Evolutionary conservation across 2,888 invertebrate species (phyloP).

Genomic region (Chelonus formosanus): DNA sequence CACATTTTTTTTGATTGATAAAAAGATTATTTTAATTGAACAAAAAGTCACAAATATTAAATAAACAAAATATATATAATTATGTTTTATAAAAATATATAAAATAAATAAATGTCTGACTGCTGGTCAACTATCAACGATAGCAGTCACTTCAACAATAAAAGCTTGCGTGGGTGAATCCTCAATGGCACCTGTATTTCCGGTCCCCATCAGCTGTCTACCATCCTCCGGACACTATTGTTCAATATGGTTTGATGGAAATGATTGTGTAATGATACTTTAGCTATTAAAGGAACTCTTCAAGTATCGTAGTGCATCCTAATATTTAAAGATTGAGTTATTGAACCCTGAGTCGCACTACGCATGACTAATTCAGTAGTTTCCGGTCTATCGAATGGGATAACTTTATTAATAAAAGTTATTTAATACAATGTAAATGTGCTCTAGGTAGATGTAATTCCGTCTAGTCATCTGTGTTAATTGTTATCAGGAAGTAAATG

Average conservation of each 20-base stretch:
- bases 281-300: slow-evolving; percentile 50
- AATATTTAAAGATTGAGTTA: slow-evolving; percentile 46
- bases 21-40: not conserved
- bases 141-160: slow-evolving; percentile 59
- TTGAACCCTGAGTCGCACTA: slow-evolving; percentile 51
- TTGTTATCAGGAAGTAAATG: too few relatives aligned
- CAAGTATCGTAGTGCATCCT: slow-evolving; percentile 50
- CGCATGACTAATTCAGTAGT: slow-evolving; percentile 50
- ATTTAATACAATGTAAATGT: slow-evolving; percentile 1
- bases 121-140: slow-evolving; percentile 47
- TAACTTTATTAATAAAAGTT: not conserved
- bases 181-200: slow-evolving; percentile 51
- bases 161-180: slow-evolving; percentile 48
- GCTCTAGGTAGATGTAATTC: not conserved
- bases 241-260: slow-evolving; percentile 58
- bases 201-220: slow-evolving; percentile 45
- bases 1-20: too few relatives aligned
- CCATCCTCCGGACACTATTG: slow-evolving; percentile 49
- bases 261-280: slow-evolving; percentile 56
- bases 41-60: too few relatives aligned
- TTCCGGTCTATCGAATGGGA: slow-evolving; percentile 46
- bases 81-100: not conserved
- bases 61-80: not conserved
- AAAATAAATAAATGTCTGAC: slow-evolving; percentile 1
- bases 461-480: not conserved